These are phyloP conservation scores for Stictonetta naevosa DNA, from an alignment of 2,113 vertebrate genomes.

Conservation along the genomic window DNA sequence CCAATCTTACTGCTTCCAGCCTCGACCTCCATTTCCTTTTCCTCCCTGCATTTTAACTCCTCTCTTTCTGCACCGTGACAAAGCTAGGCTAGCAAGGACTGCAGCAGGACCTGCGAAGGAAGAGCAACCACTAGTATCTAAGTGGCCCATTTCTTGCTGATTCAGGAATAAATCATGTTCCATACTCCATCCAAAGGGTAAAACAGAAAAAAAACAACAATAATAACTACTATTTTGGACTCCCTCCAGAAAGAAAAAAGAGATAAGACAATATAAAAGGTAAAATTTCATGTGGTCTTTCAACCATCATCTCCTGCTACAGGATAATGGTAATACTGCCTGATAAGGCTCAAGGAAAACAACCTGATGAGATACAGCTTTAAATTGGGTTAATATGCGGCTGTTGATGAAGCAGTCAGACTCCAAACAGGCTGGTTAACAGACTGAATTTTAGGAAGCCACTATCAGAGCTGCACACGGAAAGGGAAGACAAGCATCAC, in stretches of 20 bases:
- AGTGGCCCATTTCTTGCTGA: neutral
- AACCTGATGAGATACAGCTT: neutral
- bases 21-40: neutral
- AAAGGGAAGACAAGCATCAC: neutral
- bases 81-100: neutral
- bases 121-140: neutral
- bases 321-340: neutral
- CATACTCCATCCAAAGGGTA: neutral
- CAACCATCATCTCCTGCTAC: neutral
- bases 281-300: neutral
- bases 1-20: neutral
- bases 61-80: neutral
- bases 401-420: neutral
- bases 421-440: neutral
- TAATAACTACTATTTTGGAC: neutral
- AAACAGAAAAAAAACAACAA: neutral
- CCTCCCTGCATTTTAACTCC: neutral
- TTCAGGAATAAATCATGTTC: neutral
- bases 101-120: neutral
- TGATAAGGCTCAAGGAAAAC: neutral
- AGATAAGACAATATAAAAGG: neutral
- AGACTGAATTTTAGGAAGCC: neutral
- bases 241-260: neutral
- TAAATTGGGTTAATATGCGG: neutral
- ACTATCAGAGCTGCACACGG: neutral